Evolutionary conservation across 2,113 vertebrate species (phyloP).

Genomic region (Ascaphus truei): DNA sequence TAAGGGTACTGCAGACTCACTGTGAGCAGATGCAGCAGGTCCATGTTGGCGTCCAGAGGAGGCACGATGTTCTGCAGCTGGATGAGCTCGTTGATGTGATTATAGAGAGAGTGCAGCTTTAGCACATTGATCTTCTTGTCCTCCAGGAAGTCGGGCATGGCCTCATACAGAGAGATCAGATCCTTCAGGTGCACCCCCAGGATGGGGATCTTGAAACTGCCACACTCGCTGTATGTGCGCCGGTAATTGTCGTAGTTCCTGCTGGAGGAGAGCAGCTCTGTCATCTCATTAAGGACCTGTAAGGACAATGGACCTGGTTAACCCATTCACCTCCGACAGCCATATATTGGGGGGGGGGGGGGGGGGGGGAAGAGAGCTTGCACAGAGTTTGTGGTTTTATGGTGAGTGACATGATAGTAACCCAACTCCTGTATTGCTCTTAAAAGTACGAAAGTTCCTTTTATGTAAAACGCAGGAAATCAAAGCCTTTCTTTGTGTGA

Average conservation of each 20-base stretch:
- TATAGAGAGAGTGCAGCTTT: slow-evolving; percentile 87
- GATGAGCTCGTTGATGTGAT: slow-evolving; percentile 86
- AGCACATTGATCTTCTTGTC: slow-evolving; percentile 87
- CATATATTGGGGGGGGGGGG: too few relatives aligned
- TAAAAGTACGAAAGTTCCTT: too few relatives aligned
- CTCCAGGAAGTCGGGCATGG: slow-evolving; percentile 87
- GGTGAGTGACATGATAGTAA: too few relatives aligned
- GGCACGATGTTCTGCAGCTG: slow-evolving; percentile 86
- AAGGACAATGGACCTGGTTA: slow-evolving; percentile 27
- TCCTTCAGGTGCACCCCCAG: slow-evolving; percentile 94
- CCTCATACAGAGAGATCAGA: slow-evolving; percentile 87
- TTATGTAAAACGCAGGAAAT: too few relatives aligned
- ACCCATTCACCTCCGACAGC: too few relatives aligned
- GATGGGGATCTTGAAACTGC: slow-evolving; percentile 89
- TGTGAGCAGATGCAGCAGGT: slow-evolving; percentile 90
- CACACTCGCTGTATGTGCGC: slow-evolving; percentile 76
- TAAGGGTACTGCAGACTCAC: slow-evolving; percentile 60
- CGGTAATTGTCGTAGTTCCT: slow-evolving; percentile 92
- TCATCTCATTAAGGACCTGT: slow-evolving; percentile 92
- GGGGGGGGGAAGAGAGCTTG: too few relatives aligned
- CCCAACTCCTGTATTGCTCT: too few relatives aligned
- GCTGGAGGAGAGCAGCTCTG: slow-evolving; percentile 88
- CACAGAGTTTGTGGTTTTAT: too few relatives aligned
- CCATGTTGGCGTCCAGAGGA: slow-evolving; percentile 87
- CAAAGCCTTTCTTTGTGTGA: too few relatives aligned